A percentile compares a stretch with the other conserved stretches of the same genome.
phyloP scores from a whole-genome alignment of 1,140 invertebrate genomes.

The Coenobita brevimanus region DNA sequence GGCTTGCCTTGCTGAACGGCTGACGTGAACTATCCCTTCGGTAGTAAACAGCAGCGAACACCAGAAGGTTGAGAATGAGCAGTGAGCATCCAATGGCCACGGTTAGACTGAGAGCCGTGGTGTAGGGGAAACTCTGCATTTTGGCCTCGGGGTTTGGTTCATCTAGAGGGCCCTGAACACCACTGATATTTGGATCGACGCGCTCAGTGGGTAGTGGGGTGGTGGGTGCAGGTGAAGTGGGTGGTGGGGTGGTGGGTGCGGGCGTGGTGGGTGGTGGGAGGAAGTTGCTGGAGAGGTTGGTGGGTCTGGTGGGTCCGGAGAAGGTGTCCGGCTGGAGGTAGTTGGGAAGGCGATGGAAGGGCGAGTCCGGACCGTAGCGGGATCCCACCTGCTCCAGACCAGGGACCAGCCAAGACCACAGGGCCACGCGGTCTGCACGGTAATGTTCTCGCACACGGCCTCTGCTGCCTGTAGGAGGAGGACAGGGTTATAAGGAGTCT shows the following conservation, averaged over 20 bases:
- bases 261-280: constrained; percentile 70
- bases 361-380: constrained; percentile 63
- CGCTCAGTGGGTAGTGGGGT: constrained; percentile 63
- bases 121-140: constrained; percentile 77
- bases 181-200: constrained; percentile 25
- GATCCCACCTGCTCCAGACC: constrained; percentile 72
- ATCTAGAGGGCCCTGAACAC: constrained; percentile 33
- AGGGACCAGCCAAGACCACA: constrained; percentile 78
- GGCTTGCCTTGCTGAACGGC: constrained; percentile 28
- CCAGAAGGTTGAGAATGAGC: constrained; percentile 91
- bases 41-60: constrained; percentile 94
- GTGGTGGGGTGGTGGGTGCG: constrained; percentile 77
- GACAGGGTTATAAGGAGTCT: neutral
- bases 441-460: constrained; percentile 75
- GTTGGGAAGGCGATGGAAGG: constrained; percentile 69
- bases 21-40: constrained; percentile 41
- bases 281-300: constrained; percentile 52
- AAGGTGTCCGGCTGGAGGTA: constrained; percentile 69
- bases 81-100: constrained; percentile 93
- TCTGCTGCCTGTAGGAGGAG: constrained; percentile 29
- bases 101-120: constrained; percentile 91
- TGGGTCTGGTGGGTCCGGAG: constrained; percentile 65
- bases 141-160: constrained; percentile 19
- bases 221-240: constrained; percentile 74
- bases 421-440: constrained; percentile 75